phyloP scores from a whole-genome alignment of 2,113 vertebrate genomes.

The Propithecus coquereli region DNA sequence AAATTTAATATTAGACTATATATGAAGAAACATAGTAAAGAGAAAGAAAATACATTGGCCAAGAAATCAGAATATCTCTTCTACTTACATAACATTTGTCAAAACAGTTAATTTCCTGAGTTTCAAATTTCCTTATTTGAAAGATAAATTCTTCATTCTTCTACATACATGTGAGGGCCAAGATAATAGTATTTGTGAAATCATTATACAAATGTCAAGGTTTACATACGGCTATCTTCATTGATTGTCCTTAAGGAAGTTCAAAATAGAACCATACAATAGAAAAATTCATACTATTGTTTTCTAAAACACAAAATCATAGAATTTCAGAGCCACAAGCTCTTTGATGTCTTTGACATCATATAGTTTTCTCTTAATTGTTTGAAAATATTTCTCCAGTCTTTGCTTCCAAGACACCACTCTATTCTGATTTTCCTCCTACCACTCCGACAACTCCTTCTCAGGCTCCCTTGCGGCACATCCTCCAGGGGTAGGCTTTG shows the following conservation, averaged over 20 bases:
- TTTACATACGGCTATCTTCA: neutral
- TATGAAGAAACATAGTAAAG: neutral
- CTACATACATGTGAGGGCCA: neutral
- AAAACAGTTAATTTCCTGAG: slow-evolving; percentile 29
- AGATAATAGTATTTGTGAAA: neutral
- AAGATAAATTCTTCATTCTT: neutral
- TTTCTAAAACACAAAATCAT: slow-evolving; percentile 1
- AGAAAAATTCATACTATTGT: neutral
- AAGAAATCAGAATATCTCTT: slow-evolving; percentile 13
- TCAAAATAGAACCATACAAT: neutral
- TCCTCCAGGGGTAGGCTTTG: neutral
- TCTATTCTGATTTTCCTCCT: neutral
- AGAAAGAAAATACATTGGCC: slow-evolving; percentile 30
- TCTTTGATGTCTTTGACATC: neutral
- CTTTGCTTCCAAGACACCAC: neutral
- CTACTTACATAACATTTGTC: neutral
- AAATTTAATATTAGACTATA: neutral
- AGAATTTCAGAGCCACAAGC: neutral
- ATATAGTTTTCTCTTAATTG: neutral
- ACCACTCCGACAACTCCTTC: neutral
- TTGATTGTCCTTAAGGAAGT: neutral
- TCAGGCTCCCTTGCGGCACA: neutral
- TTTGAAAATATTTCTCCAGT: neutral
- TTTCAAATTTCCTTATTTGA: slow-evolving; percentile 10
- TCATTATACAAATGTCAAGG: neutral